These are phyloP conservation scores for Globodera rostochiensis DNA, from an alignment of 1,140 invertebrate genomes.

Conservation along the genomic window DNA sequence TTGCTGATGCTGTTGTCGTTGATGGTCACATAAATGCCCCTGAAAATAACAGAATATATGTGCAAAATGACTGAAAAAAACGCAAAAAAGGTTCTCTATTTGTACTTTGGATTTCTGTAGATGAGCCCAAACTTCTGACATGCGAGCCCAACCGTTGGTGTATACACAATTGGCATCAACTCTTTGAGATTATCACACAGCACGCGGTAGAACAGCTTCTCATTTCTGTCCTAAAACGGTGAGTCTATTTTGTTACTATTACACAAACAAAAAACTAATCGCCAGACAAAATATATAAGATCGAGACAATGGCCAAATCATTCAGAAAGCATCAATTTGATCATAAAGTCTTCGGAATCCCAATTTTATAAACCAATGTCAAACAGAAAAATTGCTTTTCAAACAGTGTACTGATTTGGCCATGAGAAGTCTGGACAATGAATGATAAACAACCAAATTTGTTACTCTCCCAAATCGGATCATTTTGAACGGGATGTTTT, in stretches of 20 bases:
- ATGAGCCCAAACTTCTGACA: slow-evolving; percentile 95
- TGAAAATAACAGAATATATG: slow-evolving; percentile 2
- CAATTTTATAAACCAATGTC: no score
- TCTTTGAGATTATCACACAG: slow-evolving; percentile 85
- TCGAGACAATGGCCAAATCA: background rate
- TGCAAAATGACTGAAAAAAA: background rate
- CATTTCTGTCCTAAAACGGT: slow-evolving; percentile 82
- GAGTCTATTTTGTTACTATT: background rate
- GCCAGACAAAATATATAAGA: no score
- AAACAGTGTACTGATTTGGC: background rate
- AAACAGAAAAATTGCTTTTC: background rate
- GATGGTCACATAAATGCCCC: slow-evolving; percentile 90
- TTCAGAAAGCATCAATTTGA: background rate
- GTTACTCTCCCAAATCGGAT: no score
- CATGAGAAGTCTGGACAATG: no score
- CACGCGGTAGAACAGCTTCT: slow-evolving; percentile 90
- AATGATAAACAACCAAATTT: no score
- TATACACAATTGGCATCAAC: slow-evolving; percentile 79
- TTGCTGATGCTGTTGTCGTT: slow-evolving; percentile 84
- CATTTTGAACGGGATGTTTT: no score
- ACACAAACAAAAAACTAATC: background rate
- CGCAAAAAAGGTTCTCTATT: background rate
- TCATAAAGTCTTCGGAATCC: no score
- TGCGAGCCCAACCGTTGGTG: slow-evolving; percentile 88
- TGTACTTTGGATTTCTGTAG: slow-evolving; percentile 81